These are phyloP conservation scores for Pseudopipra pipra DNA, from an alignment of 2,113 vertebrate species.

Conservation along the genomic window DNA sequence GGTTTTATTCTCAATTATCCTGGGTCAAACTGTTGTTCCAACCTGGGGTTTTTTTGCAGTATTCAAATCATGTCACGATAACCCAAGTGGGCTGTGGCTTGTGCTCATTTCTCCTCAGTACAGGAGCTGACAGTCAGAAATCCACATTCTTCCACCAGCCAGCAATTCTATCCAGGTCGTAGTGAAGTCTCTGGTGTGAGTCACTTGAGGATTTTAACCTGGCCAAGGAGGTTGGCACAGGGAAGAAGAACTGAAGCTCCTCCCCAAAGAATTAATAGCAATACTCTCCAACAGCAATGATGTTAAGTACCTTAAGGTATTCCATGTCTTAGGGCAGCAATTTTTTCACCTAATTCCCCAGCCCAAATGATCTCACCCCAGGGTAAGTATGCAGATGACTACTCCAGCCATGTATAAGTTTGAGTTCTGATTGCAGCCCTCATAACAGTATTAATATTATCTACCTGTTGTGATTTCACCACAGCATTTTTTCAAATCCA, in stretches of 20 bases:
- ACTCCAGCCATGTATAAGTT: background rate
- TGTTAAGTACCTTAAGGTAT: background rate
- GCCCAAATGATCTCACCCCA: background rate
- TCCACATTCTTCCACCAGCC: background rate
- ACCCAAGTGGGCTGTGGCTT: background rate
- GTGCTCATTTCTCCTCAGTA: background rate
- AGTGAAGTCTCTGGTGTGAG: background rate
- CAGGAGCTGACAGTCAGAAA: background rate
- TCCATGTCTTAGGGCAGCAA: background rate
- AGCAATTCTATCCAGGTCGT: background rate
- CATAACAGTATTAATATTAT: background rate
- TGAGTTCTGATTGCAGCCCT: background rate
- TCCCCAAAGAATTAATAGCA: background rate
- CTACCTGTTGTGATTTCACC: background rate
- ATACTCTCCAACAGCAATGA: background rate
- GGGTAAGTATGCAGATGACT: background rate
- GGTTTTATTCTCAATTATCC: background rate
- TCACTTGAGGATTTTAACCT: background rate
- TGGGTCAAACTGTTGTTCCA: background rate
- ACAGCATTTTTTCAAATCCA: background rate
- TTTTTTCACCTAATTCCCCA: background rate
- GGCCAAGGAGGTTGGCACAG: background rate
- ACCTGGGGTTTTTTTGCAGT: background rate
- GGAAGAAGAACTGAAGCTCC: background rate
- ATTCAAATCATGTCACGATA: background rate